A percentile compares a stretch with the other conserved stretches of the same genome.
Evolutionary conservation across 2,797 vertebrate species (phyloP).

Genomic region (Artibeus lituratus): DNA sequence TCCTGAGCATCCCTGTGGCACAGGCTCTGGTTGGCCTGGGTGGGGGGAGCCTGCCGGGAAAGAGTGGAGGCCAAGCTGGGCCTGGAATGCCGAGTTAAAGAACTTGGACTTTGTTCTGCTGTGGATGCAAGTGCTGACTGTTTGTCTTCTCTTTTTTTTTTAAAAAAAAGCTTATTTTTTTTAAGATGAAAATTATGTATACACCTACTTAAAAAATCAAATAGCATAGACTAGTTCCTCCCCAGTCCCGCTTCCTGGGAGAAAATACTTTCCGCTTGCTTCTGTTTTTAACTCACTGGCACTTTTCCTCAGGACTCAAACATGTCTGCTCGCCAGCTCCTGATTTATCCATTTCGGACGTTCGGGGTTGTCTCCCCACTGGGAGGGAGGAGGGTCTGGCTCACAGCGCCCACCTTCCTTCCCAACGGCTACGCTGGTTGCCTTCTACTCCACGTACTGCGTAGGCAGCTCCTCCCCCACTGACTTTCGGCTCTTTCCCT

Average conservation of each 20-base stretch:
- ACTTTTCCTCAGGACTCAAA: background rate
- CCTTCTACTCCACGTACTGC: no score
- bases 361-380: fast-evolving
- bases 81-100: background rate
- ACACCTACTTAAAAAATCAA: background rate
- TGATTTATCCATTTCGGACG: fast-evolving
- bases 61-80: background rate
- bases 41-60: fast-evolving
- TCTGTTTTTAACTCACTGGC: background rate
- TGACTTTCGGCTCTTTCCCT: background rate
- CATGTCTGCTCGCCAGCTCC: background rate
- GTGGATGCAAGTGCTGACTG: no score
- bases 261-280: background rate
- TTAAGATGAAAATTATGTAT: background rate
- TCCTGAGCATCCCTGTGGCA: background rate
- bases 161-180: background rate
- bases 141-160: background rate
- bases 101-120: background rate
- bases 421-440: fast-evolving
- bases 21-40: background rate
- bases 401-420: background rate
- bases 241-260: background rate
- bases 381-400: background rate
- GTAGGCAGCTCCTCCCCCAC: fast-evolving
- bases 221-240: background rate